Evolutionary conservation across 2,113 vertebrate genomes (phyloP).

Genomic region (Engystomops pustulosus): DNA sequence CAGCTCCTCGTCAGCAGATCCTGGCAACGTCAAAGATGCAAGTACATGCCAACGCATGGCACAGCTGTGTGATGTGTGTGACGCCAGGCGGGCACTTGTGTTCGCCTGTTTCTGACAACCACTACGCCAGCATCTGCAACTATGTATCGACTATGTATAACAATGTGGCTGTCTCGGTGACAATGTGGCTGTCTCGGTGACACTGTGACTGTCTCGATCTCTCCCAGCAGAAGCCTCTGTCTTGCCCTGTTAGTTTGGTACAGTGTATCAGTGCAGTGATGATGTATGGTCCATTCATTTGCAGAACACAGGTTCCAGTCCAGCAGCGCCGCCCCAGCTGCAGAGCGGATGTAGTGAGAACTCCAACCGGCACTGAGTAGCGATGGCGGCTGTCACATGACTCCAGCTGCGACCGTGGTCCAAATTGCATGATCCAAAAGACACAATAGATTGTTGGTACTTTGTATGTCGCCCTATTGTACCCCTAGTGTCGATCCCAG

Average conservation of each 20-base stretch:
- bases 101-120: too few relatives aligned
- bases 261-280: constrained; percentile 2
- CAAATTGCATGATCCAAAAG: too few relatives aligned
- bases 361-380: too few relatives aligned
- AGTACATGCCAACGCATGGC: constrained; percentile 3
- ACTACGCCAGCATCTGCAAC: background rate
- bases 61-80: background rate
- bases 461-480: too few relatives aligned
- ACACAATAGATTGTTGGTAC: too few relatives aligned
- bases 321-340: too few relatives aligned
- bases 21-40: constrained; percentile 7
- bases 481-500: too few relatives aligned
- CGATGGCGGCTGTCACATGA: too few relatives aligned
- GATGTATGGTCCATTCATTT: background rate
- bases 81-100: background rate
- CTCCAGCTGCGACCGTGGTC: background rate
- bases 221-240: too few relatives aligned
- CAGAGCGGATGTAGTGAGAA: too few relatives aligned
- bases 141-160: background rate
- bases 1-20: constrained; percentile 26
- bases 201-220: background rate
- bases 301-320: background rate
- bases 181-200: background rate
- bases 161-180: background rate
- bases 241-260: background rate